Base-by-base conservation (phyloP, 2,113 vertebrate species). In the Bubo scandiacus region DNA sequence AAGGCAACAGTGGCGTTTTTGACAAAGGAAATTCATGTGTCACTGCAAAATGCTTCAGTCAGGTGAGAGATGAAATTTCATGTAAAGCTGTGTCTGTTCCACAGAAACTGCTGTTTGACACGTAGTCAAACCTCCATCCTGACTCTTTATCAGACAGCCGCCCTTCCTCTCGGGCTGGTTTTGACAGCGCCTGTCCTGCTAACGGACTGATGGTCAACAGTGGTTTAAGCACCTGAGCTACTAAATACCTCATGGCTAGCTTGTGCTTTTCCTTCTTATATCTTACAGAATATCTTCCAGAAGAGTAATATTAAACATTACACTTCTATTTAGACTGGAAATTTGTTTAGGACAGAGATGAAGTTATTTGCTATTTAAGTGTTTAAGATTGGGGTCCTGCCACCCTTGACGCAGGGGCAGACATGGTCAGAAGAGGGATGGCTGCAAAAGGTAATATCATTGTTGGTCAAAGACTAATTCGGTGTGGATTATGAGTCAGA, bases 1-100 rank as follows among this genome's bases (percentile, higher is more conserved):
- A 75, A 29, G 51, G 58, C 61, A 87, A 92, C 34, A 49, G 81
- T 3, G 1, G 26, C 5, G 14, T 12, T 91, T 95, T 38, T 90
- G 73, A 91, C 67, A 63, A 52, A 87, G n/a, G 38, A 82, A 91
- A 90, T 92, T 73, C 73, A 82, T 0, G 0, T 94, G 57, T 85
- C 66, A 89, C 45, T 85, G 78, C 58, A 91, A 91, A 97, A 91
- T 30, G 66, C 54, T 94, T 94, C 86, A 62, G 26, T 70, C 70
- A 80, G 78, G 49, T 91, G 70, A 80, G 61, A 89, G 49, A 85
- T 30, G 43, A 66, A 91, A 72, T 81, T 81, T 81, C 70, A 25
- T 6, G 20, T 66, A 72, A 82, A 77, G 34, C 36, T 7, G 1
- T 30, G 66, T 65, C 49, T 75, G 45, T 34, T 65, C 25, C 73